Evolutionary conservation across 2,113 vertebrate species (phyloP).

Genomic region (Serilophus lunatus): DNA sequence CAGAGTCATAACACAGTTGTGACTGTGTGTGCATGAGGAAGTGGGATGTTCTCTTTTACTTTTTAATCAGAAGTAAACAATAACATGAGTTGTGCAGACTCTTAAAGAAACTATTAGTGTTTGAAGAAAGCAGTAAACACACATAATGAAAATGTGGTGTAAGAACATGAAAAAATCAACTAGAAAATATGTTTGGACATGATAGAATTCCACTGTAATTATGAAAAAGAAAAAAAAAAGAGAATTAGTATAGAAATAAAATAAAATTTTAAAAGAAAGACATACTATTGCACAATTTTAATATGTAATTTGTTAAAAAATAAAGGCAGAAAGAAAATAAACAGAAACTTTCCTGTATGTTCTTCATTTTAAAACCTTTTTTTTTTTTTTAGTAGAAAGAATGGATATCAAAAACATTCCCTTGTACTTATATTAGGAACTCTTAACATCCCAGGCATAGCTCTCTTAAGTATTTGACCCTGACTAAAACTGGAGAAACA

Average conservation of each 20-base stretch:
- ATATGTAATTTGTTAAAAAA: not conserved
- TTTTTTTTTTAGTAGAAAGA: not conserved
- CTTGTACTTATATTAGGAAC: not conserved
- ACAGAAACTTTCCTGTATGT: not conserved
- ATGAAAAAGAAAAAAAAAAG: not conserved
- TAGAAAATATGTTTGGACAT: not conserved
- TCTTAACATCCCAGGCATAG: not conserved
- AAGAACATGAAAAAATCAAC: not conserved
- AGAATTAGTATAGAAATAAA: not conserved
- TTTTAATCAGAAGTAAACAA: not conserved
- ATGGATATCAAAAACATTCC: not conserved
- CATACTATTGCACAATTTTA: not conserved
- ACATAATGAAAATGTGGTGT: not conserved
- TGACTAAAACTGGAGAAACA: not conserved
- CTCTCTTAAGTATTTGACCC: not conserved
- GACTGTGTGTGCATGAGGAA: not conserved
- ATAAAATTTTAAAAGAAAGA: not conserved
- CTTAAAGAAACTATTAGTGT: not conserved
- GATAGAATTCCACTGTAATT: not conserved
- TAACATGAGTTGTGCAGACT: fast-evolving
- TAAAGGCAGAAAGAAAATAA: not conserved
- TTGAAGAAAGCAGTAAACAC: not conserved
- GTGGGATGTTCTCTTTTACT: not conserved
- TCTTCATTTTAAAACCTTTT: not conserved
- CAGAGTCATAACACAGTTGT: not conserved